Base-by-base conservation (phyloP, 2,113 vertebrate species). In the Lycocorax pyrrhopterus region DNA sequence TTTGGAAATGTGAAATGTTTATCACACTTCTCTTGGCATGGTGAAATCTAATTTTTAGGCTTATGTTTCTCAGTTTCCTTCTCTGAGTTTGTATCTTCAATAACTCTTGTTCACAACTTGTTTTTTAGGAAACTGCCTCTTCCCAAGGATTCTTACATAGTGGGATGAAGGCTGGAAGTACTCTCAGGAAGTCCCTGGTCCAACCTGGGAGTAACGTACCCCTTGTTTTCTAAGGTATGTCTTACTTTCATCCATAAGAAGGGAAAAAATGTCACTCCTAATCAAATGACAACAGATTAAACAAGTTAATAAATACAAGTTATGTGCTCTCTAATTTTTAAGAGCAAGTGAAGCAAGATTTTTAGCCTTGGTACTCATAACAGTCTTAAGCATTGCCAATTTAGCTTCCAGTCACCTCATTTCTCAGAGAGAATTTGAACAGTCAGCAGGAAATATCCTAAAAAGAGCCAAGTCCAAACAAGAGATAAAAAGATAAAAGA, bases 151-250 rank as follows among this genome's bases (percentile, higher is more conserved):
- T 51, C 10, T 72, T 64, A 41, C 14, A 20, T 9, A 29, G 14
- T 43, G 30, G 47, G 17, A 52, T 81, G 51, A 58, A 29, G 33
- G 4, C 12, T 73, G 27, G 35, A 59, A 59, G 20, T 30, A 8
- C 26, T 14, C 13, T 59, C 17, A 62, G 44, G 41, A 86, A 17
- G 10, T 53, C 27, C 13, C 26, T 29, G 26, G 9, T 87, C 23
- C 35, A 77, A 33, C 9, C 17, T 39, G n/a, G 14, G 20, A 26
- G 6, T 30, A 66, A 58, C 0, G 0, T 16, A 21, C 3, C 2
- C 14, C 20, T 37, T 60, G 4, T 25, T 60, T 35, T 59, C 20
- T n/a, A 53, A 60, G 35, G 19, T 51, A 25, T 4, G 11, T 64
- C 18, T 49, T 63, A 18, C 52, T 66, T 79, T 75, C 6, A 46